Conservation (phyloP, 1,140 invertebrate species). For the Drosophila watanabei region DNA sequence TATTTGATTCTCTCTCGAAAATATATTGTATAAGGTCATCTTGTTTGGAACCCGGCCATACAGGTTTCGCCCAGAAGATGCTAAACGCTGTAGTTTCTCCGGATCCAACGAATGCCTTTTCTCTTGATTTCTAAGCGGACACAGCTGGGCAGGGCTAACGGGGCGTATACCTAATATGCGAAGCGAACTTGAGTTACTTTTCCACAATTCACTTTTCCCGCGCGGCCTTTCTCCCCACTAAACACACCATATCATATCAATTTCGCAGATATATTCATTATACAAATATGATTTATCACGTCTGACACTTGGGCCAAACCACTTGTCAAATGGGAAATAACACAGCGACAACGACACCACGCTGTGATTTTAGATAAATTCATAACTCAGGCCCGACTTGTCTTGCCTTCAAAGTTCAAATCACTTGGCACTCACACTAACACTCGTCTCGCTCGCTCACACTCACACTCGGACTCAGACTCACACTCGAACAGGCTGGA, state of each 20-base stretch:
- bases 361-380: slow-evolving; percentile 84
- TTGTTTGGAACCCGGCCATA: slow-evolving; percentile 50
- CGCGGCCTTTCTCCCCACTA: slow-evolving; percentile 39
- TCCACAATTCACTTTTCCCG: slow-evolving; percentile 38
- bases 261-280: slow-evolving; percentile 49
- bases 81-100: slow-evolving; percentile 43
- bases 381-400: slow-evolving; percentile 79
- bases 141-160: slow-evolving; percentile 13
- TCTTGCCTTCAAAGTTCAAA: slow-evolving; percentile 85
- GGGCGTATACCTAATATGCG: slow-evolving; percentile 47
- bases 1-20: slow-evolving; percentile 37
- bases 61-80: slow-evolving; percentile 50
- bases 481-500: slow-evolving; percentile 17
- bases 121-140: slow-evolving; percentile 7
- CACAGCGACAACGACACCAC: slow-evolving; percentile 71
- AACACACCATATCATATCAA: slow-evolving; percentile 36
- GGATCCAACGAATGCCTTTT: background rate
- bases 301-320: slow-evolving; percentile 83
- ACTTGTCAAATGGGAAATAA: slow-evolving; percentile 76
- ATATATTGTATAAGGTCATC: slow-evolving; percentile 59
- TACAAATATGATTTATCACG: slow-evolving; percentile 74
- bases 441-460: background rate
- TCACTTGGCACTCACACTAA: slow-evolving; percentile 62
- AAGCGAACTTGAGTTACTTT: slow-evolving; percentile 25
- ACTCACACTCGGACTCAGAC: slow-evolving; percentile 25